These are phyloP conservation scores for Coelogynopora nodosa DNA, from an alignment of 2,888 invertebrate genomes.

Conservation along the genomic window DNA sequence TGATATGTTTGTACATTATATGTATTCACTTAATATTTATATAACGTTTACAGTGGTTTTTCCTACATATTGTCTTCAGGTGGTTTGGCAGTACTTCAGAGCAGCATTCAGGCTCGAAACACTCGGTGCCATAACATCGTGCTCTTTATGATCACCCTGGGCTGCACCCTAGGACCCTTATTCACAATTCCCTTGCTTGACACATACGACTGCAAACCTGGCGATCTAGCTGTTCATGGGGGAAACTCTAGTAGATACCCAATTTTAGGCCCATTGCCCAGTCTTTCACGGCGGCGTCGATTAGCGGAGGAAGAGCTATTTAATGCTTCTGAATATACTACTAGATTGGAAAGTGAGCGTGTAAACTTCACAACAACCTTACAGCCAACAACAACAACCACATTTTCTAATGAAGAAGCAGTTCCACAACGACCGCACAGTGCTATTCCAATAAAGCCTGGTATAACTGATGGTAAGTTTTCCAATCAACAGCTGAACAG, in stretches of 20 bases:
- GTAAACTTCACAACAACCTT: background rate
- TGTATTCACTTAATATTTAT: no score
- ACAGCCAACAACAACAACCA: background rate
- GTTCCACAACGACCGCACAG: background rate
- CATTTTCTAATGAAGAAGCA: no score
- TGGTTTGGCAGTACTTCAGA: background rate
- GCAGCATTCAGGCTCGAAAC: background rate
- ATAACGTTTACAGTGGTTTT: no score
- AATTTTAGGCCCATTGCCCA: background rate
- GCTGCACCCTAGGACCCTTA: background rate
- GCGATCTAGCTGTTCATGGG: background rate
- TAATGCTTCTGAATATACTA: no score
- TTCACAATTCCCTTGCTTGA: background rate
- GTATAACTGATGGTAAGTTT: slow-evolving; percentile 2
- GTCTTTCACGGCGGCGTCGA: background rate
- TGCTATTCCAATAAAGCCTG: background rate
- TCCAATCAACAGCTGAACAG: background rate
- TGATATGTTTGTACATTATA: no score
- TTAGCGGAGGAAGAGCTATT: background rate
- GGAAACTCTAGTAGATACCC: background rate
- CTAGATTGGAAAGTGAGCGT: background rate
- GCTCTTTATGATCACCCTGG: background rate
- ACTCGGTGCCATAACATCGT: background rate
- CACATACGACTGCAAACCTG: background rate
- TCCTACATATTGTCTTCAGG: no score